phyloP scores from a whole-genome alignment of 35 echinoderm and acorn worm species.

The Lytechinus pictus region DNA sequence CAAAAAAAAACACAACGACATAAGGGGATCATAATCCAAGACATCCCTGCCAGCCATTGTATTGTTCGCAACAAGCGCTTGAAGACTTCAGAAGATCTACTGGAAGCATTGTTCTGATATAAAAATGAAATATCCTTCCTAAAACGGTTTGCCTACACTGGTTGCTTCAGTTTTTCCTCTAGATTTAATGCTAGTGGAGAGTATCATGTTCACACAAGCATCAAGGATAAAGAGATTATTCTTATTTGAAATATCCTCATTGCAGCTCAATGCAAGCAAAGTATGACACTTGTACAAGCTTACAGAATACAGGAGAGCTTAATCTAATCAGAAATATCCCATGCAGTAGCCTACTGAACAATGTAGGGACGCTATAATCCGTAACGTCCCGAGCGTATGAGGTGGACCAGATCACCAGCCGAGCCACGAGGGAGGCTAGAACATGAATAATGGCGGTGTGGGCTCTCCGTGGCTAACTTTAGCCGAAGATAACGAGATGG shows the following conservation, averaged over 20 bases:
- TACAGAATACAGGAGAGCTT: neutral
- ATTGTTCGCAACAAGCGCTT: no score
- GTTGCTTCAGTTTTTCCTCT: no score
- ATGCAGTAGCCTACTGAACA: neutral
- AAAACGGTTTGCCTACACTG: no score
- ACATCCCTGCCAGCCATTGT: neutral
- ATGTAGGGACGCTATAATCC: neutral
- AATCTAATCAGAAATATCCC: neutral
- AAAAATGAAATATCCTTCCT: no score
- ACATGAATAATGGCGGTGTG: neutral
- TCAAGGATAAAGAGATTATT: neutral
- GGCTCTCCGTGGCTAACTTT: neutral
- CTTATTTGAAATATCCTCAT: neutral
- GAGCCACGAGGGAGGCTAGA: neutral
- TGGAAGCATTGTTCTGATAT: no score
- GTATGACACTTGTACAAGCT: neutral
- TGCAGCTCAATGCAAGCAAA: neutral
- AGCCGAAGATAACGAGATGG: neutral
- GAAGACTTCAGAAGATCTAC: no score
- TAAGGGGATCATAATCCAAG: neutral
- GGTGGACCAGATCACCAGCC: neutral
- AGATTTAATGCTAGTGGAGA: neutral
- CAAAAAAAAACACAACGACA: no score
- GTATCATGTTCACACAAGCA: neutral
- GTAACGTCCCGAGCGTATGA: neutral